Conservation (phyloP, 2,113 vertebrate genomes). For the Pseudopipra pipra region DNA sequence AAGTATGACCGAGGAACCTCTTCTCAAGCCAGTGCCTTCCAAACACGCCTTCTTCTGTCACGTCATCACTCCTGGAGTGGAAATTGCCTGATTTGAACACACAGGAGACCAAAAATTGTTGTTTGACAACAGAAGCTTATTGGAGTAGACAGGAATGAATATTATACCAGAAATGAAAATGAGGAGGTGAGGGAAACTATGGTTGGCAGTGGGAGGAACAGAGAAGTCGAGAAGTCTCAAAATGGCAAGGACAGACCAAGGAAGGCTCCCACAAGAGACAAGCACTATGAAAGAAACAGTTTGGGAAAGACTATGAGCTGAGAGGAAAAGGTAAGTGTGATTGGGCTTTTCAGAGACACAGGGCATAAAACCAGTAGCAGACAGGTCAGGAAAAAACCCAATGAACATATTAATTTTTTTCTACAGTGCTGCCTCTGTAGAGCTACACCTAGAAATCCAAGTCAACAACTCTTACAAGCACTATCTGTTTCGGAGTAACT, state of each 20-base stretch:
- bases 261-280: neutral
- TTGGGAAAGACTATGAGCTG: neutral
- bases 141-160: neutral
- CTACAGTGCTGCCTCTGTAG: neutral
- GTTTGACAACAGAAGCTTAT: neutral
- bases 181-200: neutral
- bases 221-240: neutral
- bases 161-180: neutral
- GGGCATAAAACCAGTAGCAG: neutral
- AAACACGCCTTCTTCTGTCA: neutral
- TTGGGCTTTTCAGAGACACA: neutral
- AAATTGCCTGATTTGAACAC: neutral
- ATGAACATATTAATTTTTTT: neutral
- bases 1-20: neutral
- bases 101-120: rapidly evolving
- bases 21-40: neutral
- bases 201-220: neutral
- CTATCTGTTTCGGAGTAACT: neutral
- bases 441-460: neutral
- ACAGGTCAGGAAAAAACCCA: rapidly evolving
- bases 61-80: neutral
- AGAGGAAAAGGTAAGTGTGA: neutral
- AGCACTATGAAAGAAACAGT: neutral
- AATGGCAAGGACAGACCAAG: neutral
- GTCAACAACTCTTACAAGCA: neutral